phyloP scores from a whole-genome alignment of 2,113 vertebrate genomes.

The Ophthalmolycus amberensis region DNA sequence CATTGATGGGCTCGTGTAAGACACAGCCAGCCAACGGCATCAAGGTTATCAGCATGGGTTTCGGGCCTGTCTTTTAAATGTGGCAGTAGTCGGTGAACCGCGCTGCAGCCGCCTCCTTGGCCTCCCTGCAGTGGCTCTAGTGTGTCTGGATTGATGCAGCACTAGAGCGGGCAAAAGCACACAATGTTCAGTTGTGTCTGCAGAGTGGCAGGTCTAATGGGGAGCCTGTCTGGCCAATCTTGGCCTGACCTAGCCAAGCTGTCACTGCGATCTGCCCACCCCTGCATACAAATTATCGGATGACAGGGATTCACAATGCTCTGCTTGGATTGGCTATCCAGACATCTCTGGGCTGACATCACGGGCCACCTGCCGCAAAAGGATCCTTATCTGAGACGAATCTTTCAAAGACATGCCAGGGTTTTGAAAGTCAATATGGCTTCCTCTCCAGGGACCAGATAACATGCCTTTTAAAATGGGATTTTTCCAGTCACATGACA shows the following conservation, averaged over 20 bases:
- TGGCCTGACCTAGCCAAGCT: slow-evolving; percentile 52
- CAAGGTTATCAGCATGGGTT: slow-evolving; percentile 18
- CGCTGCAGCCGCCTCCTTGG: slow-evolving; percentile 29
- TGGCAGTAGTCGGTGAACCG: slow-evolving; percentile 38
- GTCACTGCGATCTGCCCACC: slow-evolving; percentile 38
- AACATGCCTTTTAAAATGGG: slow-evolving; percentile 1
- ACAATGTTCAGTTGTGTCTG: slow-evolving; percentile 49
- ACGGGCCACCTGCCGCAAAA: slow-evolving; percentile 18
- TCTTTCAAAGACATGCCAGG: slow-evolving; percentile 14
- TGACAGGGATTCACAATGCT: slow-evolving; percentile 21
- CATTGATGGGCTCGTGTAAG: background rate
- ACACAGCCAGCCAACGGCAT: slow-evolving; percentile 3
- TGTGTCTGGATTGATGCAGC: slow-evolving; percentile 61
- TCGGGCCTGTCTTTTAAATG: slow-evolving; percentile 15
- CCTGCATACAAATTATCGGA: slow-evolving; percentile 41
- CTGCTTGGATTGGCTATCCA: slow-evolving; percentile 13
- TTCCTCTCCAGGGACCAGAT: slow-evolving; percentile 10
- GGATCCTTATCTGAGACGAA: slow-evolving; percentile 12
- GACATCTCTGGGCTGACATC: slow-evolving; percentile 28
- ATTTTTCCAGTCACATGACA: slow-evolving; percentile 55
- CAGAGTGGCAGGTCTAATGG: slow-evolving; percentile 58
- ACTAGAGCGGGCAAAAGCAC: slow-evolving; percentile 40
- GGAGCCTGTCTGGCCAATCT: slow-evolving; percentile 42
- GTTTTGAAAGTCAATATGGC: slow-evolving; percentile 30
- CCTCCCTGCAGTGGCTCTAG: slow-evolving; percentile 25